Conservation (phyloP, 2,888 invertebrate genomes). For the Brachyptera putata region DNA sequence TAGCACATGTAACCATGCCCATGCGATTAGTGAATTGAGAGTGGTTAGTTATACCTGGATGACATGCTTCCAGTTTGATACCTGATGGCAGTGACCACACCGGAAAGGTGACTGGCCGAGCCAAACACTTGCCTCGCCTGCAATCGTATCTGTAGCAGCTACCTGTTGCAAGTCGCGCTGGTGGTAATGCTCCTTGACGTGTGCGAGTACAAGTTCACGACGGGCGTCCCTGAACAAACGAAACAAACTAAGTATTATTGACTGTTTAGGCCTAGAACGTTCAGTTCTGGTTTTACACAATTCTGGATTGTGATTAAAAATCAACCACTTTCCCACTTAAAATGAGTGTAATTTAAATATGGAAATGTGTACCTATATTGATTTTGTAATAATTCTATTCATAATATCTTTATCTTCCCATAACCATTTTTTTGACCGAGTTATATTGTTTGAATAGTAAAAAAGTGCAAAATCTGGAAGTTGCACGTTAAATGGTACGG, state of each 20-base stretch:
- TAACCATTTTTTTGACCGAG: no score
- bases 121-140: conserved; percentile 52
- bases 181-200: conserved; percentile 61
- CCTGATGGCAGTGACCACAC: conserved; percentile 76
- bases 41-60: conserved; percentile 60
- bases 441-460: no score
- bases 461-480: no score
- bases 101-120: conserved; percentile 55
- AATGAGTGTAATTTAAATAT: no score
- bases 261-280: no score
- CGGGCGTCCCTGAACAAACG: conserved; percentile 53
- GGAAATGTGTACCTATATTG: no score
- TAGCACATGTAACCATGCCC: neutral
- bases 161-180: conserved; percentile 27
- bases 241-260: conserved; percentile 21
- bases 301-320: no score
- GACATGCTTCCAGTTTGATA: conserved; percentile 81
- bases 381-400: no score
- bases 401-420: no score
- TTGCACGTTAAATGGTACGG: no score
- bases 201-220: conserved; percentile 59
- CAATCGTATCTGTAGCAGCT: conserved; percentile 37
- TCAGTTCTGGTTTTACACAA: neutral
- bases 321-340: neutral
- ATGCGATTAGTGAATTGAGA: conserved; percentile 11